These are phyloP conservation scores for Anoncus sp. DNA, from an alignment of 2,888 invertebrate species.

Conservation along the genomic window DNA sequence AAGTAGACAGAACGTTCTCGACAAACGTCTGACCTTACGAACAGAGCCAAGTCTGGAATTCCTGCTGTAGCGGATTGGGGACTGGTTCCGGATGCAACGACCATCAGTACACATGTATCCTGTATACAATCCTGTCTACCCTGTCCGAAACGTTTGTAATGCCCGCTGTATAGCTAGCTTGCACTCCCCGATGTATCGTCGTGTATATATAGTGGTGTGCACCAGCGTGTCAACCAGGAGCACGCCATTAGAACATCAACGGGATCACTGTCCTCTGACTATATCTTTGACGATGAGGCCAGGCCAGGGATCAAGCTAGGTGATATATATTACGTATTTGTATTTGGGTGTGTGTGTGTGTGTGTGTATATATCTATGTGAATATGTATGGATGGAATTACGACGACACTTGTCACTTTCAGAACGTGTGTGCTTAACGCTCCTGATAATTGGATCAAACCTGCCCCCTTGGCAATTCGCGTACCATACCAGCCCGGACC, in stretches of 20 bases:
- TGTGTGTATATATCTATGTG: too few relatives aligned
- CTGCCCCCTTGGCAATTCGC: background rate
- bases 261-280: background rate
- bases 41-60: constrained; percentile 8
- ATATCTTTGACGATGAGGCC: background rate
- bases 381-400: background rate
- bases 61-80: background rate
- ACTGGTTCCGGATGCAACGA: background rate
- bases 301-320: too few relatives aligned
- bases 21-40: constrained; percentile 7
- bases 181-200: background rate
- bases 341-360: too few relatives aligned
- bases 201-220: background rate
- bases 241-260: background rate
- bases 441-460: background rate
- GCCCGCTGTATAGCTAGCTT: constrained; percentile 1
- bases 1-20: constrained; percentile 17
- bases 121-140: background rate
- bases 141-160: constrained; percentile 28
- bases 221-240: background rate
- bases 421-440: background rate
- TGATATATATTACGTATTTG: too few relatives aligned
- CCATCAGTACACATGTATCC: too few relatives aligned
- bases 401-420: constrained; percentile 4
- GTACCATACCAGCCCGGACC: background rate